Evolutionary conservation across 2,113 vertebrate species (phyloP).

Genomic region (Zosterops hypoxanthus): DNA sequence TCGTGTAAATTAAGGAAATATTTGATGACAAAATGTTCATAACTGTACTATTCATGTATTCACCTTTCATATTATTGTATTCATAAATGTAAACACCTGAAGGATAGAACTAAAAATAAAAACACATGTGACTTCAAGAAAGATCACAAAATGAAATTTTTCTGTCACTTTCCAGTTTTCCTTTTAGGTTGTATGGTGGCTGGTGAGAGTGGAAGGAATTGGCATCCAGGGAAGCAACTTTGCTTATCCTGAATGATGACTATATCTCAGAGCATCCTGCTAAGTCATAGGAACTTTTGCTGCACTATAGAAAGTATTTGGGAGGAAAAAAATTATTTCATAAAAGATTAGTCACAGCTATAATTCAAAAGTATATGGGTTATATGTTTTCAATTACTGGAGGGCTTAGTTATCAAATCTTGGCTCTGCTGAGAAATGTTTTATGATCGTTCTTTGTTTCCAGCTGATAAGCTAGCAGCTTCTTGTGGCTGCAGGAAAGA

Average conservation of each 20-base stretch:
- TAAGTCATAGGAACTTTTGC: not conserved
- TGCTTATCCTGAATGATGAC: not conserved
- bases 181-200: not conserved
- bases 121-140: not conserved
- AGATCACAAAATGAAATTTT: not conserved
- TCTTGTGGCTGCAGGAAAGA: constrained; percentile 40
- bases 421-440: constrained; percentile 28
- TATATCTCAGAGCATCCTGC: not conserved
- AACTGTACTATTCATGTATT: not conserved
- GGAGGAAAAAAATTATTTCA: not conserved
- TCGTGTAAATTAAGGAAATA: not conserved
- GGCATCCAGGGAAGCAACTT: not conserved
- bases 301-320: not conserved
- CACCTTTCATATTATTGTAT: not conserved
- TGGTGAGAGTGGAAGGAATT: not conserved
- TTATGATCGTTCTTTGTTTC: constrained; percentile 40
- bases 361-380: constrained; percentile 18
- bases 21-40: not conserved
- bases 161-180: not conserved
- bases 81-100: not conserved
- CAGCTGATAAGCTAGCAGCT: constrained; percentile 35
- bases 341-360: constrained; percentile 27
- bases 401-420: constrained; percentile 31
- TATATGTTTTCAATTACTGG: constrained; percentile 52
- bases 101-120: not conserved